Evolutionary conservation across 1,140 invertebrate genomes (phyloP), one percentile per base, ranked within the genome.

Genomic region (Propsilocerus akamusi): DNA sequence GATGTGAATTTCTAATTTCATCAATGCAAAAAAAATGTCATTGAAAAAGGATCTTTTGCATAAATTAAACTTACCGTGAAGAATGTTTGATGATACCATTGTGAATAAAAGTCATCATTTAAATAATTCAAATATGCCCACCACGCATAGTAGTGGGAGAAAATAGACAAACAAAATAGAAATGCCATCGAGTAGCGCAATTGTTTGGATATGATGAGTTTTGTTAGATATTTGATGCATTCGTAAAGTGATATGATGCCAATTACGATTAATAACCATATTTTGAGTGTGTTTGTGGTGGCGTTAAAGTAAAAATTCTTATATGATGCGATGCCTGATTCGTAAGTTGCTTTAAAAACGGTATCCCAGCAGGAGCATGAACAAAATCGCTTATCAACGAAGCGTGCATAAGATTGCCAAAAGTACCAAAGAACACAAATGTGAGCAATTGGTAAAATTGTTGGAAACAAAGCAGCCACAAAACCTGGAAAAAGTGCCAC

Each of bases 301-400:
- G 79, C 76, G 59, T 89, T 88, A 64, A 89, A 87, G 61, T 87
- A 89, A 58, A 88, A 74, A 58, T 88, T 83, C 60, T 87, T 86
- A 62, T 85, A 86, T 8, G 76, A 73, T 34, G 77, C 76, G 50
- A 81, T 69, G 17, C 79, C 79, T 37, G 77, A 75, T 65, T 87
- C 84, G 59, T 87, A 87, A 11, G 77, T 73, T 75, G 81, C 81
- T 74, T 85, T 83, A 59, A 85, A 86, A 25, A 85, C 74, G 10
- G 82, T 85, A 60, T 86, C 83, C 80, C 83, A 86, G 59, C 83
- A 86, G 4, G 76, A 78, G 64, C 81, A 84, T n/a, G 76, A 76
- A 59, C 83, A 86, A 53, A 73, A 75, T 28, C 72, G 69, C 53
- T 68, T 72, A 56, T 83, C 78, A 41, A 85, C 77, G 20, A 37